Base-by-base conservation (phyloP, 2,888 invertebrate genomes). In the Seira musarum region DNA sequence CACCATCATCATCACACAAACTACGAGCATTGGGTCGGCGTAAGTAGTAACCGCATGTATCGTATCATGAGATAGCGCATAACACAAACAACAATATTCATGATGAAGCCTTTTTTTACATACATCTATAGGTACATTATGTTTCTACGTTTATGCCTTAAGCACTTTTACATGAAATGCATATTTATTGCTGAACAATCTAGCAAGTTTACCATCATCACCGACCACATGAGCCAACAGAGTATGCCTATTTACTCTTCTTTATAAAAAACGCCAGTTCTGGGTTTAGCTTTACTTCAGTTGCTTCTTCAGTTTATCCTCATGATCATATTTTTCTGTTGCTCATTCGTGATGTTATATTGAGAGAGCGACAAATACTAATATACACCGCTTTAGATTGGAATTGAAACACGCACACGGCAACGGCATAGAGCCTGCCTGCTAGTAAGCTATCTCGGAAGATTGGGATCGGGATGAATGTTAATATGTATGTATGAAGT, bases 91-190 rank as follows among this genome's bases (percentile, higher is more conserved):
- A 40, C 13, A 40, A 40, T 40, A 40, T 40, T 40, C 40, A 5
- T 40, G 13, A 8, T 40, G 13, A 40, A 40, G 40, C 13, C 6
- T 40, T 8, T 40, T 57, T n/a, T 15, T 17, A 57, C n/a, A 57
- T 57, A 40, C 40, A 57, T 57, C 5, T n/a, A 57, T 57, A 57
- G 3, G n/a, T 57, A 57, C 17, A 57, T 57, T 40, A 40, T 13
- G 13, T 40, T 8, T 5, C 6, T 40, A 57, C 57, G 5, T 57
- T 6, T 57, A 57, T 15, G 57, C 57, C 57, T 57, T 57, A n/a
- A 57, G 57, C 57, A 57, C n/a, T 57, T 57, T 57, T 57, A 57
- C 57, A 57, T n/a, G 15, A 57, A 57, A 57, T n/a, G n/a, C n/a
- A n/a, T 17, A 57, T 57, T 57, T 57, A 10, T 57, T n/a, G 17